Percentiles rank a stretch among this genome's conserved stretches.
These are phyloP conservation scores for Calcarius lapponicus DNA, from an alignment of 2,797 vertebrate genomes.

Conservation along the genomic window DNA sequence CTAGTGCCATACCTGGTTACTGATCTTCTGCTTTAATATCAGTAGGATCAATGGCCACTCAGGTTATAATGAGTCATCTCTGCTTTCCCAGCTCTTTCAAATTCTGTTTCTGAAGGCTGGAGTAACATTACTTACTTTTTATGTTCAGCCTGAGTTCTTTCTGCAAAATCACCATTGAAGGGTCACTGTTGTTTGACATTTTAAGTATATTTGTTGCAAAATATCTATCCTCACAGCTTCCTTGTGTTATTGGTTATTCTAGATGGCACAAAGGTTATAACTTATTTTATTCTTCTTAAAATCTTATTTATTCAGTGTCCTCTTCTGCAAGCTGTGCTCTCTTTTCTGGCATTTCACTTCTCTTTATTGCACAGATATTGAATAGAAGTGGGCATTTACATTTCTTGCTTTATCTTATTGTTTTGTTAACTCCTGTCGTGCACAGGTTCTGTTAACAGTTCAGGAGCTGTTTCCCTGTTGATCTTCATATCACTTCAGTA, in stretches of 20 bases:
- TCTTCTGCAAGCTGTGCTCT: background rate
- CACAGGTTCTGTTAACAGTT: background rate
- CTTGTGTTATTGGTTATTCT: background rate
- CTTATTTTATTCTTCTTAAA: background rate
- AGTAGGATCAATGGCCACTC: background rate
- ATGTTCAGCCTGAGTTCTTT: background rate
- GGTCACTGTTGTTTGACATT: background rate
- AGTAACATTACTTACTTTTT: background rate
- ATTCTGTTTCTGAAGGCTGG: background rate
- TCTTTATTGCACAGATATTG: background rate
- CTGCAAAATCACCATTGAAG: background rate
- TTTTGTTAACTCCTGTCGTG: background rate
- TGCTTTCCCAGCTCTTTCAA: background rate
- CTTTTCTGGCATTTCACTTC: conserved; percentile 27
- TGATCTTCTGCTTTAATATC: background rate
- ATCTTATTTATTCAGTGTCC: background rate
- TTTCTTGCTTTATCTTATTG: background rate
- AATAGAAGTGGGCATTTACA: conserved; percentile 19
- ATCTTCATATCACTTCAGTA: background rate
- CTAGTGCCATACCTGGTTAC: background rate
- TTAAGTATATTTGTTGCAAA: background rate
- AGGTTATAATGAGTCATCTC: background rate
- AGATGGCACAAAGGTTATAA: background rate
- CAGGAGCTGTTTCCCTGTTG: background rate
- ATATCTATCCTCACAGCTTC: background rate